phyloP scores from a whole-genome alignment of 1,140 invertebrate species.

The Drosophila pruinosa region DNA sequence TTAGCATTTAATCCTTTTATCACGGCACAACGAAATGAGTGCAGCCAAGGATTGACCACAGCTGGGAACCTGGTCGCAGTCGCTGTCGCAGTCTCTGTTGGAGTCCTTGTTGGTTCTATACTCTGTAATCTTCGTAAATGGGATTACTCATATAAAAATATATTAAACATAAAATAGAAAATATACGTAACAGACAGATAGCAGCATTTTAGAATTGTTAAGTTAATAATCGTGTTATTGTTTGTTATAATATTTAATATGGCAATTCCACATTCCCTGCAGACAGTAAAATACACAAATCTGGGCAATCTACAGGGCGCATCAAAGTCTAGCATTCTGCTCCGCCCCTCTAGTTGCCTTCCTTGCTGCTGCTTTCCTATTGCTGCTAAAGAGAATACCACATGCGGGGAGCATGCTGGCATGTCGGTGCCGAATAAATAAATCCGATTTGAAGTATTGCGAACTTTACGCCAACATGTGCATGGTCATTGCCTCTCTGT shows the following conservation, averaged over 20 bases:
- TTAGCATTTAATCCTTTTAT: conserved; percentile 75
- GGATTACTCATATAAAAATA: too few relatives aligned
- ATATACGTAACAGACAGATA: too few relatives aligned
- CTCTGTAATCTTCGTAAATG: too few relatives aligned
- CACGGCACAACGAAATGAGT: conserved; percentile 29
- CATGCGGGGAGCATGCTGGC: conserved; percentile 18
- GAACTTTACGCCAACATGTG: conserved; percentile 47
- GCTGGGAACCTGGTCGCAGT: neutral
- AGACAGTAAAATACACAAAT: too few relatives aligned
- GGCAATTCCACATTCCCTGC: too few relatives aligned
- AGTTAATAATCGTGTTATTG: too few relatives aligned
- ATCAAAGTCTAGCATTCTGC: neutral
- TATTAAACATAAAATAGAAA: too few relatives aligned
- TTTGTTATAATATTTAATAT: too few relatives aligned
- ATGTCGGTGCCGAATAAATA: conserved; percentile 28
- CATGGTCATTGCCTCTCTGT: conserved; percentile 42
- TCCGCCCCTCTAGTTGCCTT: too few relatives aligned
- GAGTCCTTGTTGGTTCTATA: neutral
- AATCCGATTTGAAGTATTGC: conserved; percentile 37
- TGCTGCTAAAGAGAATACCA: conserved; percentile 55
- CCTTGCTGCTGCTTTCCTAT: neutral
- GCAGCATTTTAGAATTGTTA: too few relatives aligned
- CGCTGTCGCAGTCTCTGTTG: neutral
- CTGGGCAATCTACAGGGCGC: neutral
- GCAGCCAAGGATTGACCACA: neutral